Conservation (phyloP, 2,888 invertebrate species). For the Salticus scenicus region DNA sequence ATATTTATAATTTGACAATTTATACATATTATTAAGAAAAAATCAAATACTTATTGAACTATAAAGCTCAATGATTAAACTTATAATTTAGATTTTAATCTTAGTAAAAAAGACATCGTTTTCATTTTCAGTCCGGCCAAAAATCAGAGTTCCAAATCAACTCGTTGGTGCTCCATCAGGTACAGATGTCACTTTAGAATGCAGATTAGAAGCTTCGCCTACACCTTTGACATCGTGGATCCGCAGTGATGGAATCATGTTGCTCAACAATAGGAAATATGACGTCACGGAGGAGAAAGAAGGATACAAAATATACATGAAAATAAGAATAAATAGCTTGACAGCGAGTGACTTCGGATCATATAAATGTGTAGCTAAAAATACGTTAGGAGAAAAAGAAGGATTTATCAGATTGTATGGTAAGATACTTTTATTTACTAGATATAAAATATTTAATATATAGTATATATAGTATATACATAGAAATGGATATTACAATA, state of each 20-base stretch:
- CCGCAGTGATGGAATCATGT: conserved; percentile 68
- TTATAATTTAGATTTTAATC: too few relatives aligned
- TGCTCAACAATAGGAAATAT: conserved; percentile 70
- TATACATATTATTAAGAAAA: too few relatives aligned
- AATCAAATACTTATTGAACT: too few relatives aligned
- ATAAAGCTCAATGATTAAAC: too few relatives aligned
- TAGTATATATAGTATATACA: too few relatives aligned
- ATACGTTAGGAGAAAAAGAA: conserved; percentile 69
- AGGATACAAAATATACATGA: conserved; percentile 65
- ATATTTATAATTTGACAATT: too few relatives aligned
- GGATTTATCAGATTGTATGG: conserved; percentile 69
- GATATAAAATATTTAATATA: not conserved
- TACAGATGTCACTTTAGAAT: conserved; percentile 71
- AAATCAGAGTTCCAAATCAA: conserved; percentile 72
- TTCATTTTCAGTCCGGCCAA: conserved; percentile 71
- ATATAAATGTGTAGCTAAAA: conserved; percentile 69
- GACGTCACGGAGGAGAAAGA: conserved; percentile 66
- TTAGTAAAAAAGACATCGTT: too few relatives aligned
- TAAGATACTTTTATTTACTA: conserved; percentile 3
- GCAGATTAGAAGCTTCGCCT: conserved; percentile 71
- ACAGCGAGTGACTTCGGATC: conserved; percentile 63
- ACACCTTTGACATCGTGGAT: conserved; percentile 72
- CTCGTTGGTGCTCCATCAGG: conserved; percentile 71
- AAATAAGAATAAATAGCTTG: conserved; percentile 50
- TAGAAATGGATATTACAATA: not conserved